phyloP scores from a whole-genome alignment of 2,888 invertebrate genomes.

The Lissonota sp. region DNA sequence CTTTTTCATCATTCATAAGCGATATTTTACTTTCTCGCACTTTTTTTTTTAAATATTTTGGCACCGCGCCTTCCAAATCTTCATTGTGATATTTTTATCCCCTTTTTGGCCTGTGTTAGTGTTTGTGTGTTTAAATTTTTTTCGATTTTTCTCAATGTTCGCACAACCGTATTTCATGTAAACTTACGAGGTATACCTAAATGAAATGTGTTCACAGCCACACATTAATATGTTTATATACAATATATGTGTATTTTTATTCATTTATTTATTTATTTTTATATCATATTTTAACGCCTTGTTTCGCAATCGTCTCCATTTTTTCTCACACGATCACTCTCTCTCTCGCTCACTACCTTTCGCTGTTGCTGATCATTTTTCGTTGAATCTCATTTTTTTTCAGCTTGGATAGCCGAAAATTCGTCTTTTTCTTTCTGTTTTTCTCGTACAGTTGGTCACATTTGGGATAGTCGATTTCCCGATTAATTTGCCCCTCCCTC shows the following conservation, averaged over 20 bases:
- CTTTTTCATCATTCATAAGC: too few species aligned
- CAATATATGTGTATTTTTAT: conserved; percentile 64
- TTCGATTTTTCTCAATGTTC: conserved; percentile 24
- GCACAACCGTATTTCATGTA: conserved; percentile 56
- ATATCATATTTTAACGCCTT: conserved; percentile 60
- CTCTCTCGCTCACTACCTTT: conserved; percentile 23
- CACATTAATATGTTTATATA: conserved; percentile 80
- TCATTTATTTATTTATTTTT: conserved; percentile 66
- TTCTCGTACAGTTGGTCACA: neutral
- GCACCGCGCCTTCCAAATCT: neutral
- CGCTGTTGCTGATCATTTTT: neutral
- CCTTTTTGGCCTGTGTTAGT: neutral
- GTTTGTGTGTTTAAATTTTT: conserved; percentile 17
- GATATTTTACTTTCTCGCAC: conserved; percentile 5
- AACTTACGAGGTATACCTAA: conserved; percentile 72
- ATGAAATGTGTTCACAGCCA: conserved; percentile 84
- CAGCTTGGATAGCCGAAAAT: neutral
- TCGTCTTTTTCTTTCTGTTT: conserved; percentile 37
- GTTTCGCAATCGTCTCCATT: conserved; percentile 40
- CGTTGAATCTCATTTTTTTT: neutral
- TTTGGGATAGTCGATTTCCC: neutral
- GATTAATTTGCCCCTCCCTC: neutral
- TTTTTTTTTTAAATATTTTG: neutral
- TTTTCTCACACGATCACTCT: conserved; percentile 33
- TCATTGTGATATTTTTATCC: conserved; percentile 14